phyloP scores from a whole-genome alignment of 2,888 invertebrate genomes.

The Andrena hattorfiana region DNA sequence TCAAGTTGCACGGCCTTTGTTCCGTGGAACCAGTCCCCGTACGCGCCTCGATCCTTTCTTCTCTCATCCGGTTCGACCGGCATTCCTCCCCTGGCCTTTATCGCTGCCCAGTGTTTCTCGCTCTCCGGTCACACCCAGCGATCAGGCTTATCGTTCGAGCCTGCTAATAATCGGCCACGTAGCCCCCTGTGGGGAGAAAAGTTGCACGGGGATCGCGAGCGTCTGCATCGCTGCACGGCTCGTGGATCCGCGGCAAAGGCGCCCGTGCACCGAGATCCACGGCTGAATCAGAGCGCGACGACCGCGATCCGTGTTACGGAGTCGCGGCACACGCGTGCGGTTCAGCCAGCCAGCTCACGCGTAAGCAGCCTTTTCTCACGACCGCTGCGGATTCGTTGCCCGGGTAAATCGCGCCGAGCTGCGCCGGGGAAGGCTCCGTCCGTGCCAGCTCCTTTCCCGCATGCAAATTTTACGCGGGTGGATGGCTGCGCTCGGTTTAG shows the following conservation, averaged over 20 bases:
- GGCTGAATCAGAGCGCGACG: conserved; percentile 65
- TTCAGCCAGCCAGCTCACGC: conserved; percentile 38
- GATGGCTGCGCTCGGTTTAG: too few relatives aligned
- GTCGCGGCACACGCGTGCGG: conserved; percentile 48
- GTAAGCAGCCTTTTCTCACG: conserved; percentile 19
- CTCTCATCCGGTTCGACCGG: conserved; percentile 55
- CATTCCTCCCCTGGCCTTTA: conserved; percentile 48
- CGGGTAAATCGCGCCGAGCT: background rate
- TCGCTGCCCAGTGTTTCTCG: conserved; percentile 43
- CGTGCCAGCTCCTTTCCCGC: background rate
- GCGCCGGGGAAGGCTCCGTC: too few relatives aligned
- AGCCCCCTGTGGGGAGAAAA: background rate
- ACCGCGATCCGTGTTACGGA: conserved; percentile 22
- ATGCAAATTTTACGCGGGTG: background rate
- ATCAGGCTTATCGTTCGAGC: conserved; percentile 4
- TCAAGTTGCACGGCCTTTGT: conserved; percentile 16
- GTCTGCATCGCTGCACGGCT: background rate
- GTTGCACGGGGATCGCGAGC: background rate
- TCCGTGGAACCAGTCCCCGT: conserved; percentile 8
- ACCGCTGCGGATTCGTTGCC: background rate
- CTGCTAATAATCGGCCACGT: conserved; percentile 27
- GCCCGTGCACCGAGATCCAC: conserved; percentile 18
- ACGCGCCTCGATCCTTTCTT: conserved; percentile 42
- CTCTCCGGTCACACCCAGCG: conserved; percentile 39
- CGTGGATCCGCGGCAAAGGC: conserved; percentile 39